phyloP scores from a whole-genome alignment of 2,113 vertebrate species.

The Hemibagrus wyckioides region DNA sequence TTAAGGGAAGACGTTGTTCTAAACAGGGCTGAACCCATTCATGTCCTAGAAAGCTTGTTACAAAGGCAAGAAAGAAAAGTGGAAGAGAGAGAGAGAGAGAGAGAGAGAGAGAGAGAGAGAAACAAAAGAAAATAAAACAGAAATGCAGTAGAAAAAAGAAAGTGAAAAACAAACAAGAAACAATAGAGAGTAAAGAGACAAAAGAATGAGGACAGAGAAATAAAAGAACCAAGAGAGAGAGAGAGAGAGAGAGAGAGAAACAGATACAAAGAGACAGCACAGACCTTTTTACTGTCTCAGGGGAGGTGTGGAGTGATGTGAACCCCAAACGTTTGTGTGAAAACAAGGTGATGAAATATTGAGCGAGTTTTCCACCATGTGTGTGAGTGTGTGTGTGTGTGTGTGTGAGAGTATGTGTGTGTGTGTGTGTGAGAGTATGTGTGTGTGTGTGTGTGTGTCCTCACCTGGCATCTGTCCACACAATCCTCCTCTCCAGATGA shows the following conservation, averaged over 20 bases:
- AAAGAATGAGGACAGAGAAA: neutral
- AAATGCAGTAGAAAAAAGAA: neutral
- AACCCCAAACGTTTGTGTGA: slow-evolving; percentile 12
- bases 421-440: too few species aligned
- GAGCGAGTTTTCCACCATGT: neutral
- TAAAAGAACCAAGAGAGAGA: neutral
- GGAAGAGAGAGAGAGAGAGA: neutral
- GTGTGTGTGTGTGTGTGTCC: neutral
- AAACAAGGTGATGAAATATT: slow-evolving; percentile 36
- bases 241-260: neutral
- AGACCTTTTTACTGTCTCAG: neutral
- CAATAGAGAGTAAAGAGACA: neutral
- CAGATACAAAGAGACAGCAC: neutral
- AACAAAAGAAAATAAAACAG: neutral
- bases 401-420: too few species aligned
- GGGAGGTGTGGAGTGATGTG: slow-evolving; percentile 23
- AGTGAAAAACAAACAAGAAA: neutral
- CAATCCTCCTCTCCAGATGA: slow-evolving; percentile 85
- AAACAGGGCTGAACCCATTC: neutral
- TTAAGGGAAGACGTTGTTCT: neutral
- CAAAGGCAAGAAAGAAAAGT: neutral
- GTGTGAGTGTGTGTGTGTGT: too few species aligned
- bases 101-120: neutral
- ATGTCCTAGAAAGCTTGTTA: neutral
- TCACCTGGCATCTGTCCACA: slow-evolving; percentile 89